Percentiles rank a stretch among this genome's conserved stretches.
Evolutionary conservation across 2,888 invertebrate genomes (phyloP).

Genomic region (Choreutis nemorana): DNA sequence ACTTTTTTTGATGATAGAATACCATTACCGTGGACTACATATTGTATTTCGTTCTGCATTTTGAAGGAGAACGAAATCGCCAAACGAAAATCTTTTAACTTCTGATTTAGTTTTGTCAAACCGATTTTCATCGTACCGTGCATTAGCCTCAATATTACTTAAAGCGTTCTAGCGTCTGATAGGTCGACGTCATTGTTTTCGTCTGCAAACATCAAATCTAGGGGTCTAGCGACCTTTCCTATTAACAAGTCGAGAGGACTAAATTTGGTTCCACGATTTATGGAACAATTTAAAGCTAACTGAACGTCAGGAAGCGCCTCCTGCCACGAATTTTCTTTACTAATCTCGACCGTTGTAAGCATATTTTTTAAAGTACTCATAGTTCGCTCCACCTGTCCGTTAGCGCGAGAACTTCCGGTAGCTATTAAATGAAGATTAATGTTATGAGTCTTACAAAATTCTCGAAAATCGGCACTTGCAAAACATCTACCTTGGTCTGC

Average conservation of each 20-base stretch:
- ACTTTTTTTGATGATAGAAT: too few species aligned
- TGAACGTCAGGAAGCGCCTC: constrained; percentile 4
- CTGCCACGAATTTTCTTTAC: constrained; percentile 1
- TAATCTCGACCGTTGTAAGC: constrained; percentile 10
- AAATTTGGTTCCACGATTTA: constrained; percentile 9
- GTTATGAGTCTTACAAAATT: constrained; percentile 7
- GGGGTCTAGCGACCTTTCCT: constrained; percentile 9
- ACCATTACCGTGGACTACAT: too few species aligned
- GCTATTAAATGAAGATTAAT: constrained; percentile 17
- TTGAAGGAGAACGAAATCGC: too few species aligned
- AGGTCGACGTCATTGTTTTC: too few species aligned
- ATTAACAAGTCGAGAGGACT: constrained; percentile 12
- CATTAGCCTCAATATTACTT: too few species aligned
- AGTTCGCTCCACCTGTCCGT: constrained; percentile 14
- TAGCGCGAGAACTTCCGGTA: constrained; percentile 14
- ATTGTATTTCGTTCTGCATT: too few species aligned
- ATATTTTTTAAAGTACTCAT: constrained; percentile 15
- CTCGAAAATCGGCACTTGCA: constrained; percentile 7
- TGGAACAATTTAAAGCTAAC: constrained; percentile 13
- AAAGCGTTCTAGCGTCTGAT: too few species aligned
- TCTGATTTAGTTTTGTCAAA: too few species aligned
- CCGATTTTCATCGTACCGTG: too few species aligned
- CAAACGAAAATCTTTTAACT: too few species aligned
- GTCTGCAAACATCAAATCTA: too few species aligned
- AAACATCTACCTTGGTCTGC: constrained; percentile 14